These are phyloP conservation scores for Laspeyria flexula DNA, from an alignment of 2,888 invertebrate species.

Conservation along the genomic window DNA sequence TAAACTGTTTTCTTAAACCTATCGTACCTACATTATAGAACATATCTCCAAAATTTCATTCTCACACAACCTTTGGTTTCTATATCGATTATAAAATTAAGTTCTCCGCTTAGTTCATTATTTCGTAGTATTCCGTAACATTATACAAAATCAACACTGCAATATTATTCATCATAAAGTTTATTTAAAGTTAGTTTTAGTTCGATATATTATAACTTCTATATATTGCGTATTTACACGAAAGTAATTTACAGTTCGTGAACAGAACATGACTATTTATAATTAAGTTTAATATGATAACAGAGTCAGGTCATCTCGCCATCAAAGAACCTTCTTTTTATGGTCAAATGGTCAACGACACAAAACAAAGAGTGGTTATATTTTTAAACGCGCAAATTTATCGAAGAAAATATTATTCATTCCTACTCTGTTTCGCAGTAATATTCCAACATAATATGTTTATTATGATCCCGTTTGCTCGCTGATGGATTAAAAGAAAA, in stretches of 20 bases:
- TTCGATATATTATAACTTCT: no score
- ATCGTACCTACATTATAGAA: no score
- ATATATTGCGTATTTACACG: neutral
- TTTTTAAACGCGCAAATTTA: neutral
- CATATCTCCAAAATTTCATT: no score
- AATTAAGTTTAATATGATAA: slow-evolving; percentile 23
- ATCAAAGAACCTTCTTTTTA: slow-evolving; percentile 42
- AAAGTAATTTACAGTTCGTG: neutral
- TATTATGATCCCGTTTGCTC: slow-evolving; percentile 40
- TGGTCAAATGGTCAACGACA: slow-evolving; percentile 34
- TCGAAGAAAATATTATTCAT: slow-evolving; percentile 17
- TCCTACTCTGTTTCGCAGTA: slow-evolving; percentile 36
- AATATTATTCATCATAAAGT: no score
- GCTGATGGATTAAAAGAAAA: slow-evolving; percentile 47
- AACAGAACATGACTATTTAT: slow-evolving; percentile 1
- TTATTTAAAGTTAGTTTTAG: no score
- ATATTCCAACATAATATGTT: slow-evolving; percentile 39
- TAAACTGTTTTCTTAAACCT: no score
- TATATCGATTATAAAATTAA: no score
- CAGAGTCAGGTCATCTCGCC: slow-evolving; percentile 25
- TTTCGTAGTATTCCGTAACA: no score
- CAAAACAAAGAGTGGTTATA: slow-evolving; percentile 32
- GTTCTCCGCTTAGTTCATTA: no score
- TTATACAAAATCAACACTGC: no score
- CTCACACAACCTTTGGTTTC: no score